Conservation (phyloP, 2,113 vertebrate species). For the Elaphurus davidianus region DNA sequence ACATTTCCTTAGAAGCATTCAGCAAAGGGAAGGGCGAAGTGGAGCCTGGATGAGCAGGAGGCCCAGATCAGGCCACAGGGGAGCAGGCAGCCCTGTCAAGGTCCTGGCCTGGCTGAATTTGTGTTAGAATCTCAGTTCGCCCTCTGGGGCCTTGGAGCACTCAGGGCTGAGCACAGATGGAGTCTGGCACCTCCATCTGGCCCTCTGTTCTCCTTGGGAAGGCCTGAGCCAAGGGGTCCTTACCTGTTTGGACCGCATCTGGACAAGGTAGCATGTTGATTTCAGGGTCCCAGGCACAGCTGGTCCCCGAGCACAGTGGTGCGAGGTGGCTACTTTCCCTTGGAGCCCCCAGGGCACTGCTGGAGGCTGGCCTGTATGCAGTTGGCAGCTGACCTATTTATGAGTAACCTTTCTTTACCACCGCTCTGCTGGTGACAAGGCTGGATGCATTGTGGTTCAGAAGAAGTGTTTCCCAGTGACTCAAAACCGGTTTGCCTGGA, state of each 20-base stretch:
- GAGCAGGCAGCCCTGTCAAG: slow-evolving; percentile 31
- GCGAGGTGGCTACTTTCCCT: not conserved
- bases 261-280: not conserved
- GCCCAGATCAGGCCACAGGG: slow-evolving; percentile 29
- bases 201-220: not conserved
- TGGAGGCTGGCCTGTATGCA: not conserved
- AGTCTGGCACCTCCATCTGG: slow-evolving; percentile 45
- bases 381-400: not conserved
- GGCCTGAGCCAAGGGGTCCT: not conserved
- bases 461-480: not conserved
- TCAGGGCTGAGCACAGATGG: not conserved
- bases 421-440: not conserved
- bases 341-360: not conserved
- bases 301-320: not conserved
- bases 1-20: not conserved
- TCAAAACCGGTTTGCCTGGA: not conserved
- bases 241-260: not conserved
- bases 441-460: not conserved
- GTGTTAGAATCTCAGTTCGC: not conserved
- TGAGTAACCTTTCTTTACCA: not conserved
- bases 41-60: not conserved
- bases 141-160: not conserved
- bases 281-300: not conserved
- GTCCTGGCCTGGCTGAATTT: slow-evolving; percentile 33
- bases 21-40: slow-evolving; percentile 27